phyloP scores from a whole-genome alignment of 1,140 invertebrate species.

The Drosophila nigrodunni region DNA sequence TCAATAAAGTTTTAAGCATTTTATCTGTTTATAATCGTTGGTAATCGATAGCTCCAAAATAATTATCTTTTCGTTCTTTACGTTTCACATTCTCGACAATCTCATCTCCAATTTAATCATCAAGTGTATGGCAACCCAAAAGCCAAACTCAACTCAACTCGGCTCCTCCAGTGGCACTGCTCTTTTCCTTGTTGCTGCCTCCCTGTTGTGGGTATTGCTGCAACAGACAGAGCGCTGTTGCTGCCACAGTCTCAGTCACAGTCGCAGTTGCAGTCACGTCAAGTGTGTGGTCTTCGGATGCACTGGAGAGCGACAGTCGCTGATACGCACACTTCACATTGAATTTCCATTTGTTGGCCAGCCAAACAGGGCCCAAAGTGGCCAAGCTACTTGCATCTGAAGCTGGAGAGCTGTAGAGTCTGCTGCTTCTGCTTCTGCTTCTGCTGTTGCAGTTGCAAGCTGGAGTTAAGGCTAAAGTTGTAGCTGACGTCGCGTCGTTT shows the following conservation, averaged over 20 bases:
- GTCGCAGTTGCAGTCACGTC: slow-evolving; percentile 31
- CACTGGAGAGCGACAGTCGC: slow-evolving; percentile 78
- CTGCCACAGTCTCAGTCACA: background rate
- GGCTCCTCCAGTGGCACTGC: slow-evolving; percentile 27
- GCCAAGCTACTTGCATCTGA: slow-evolving; percentile 23
- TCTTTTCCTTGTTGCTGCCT: background rate
- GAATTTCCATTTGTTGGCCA: slow-evolving; percentile 75
- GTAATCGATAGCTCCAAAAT: background rate
- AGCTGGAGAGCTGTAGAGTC: background rate
- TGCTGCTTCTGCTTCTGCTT: background rate
- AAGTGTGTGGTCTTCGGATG: slow-evolving; percentile 78
- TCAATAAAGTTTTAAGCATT: too few relatives aligned
- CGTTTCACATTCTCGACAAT: background rate
- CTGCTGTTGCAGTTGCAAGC: slow-evolving; percentile 22
- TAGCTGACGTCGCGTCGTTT: slow-evolving; percentile 13
- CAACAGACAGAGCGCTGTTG: background rate
- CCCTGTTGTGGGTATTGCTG: background rate
- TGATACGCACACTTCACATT: slow-evolving; percentile 82
- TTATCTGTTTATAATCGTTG: background rate
- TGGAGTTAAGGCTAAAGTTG: slow-evolving; percentile 19
- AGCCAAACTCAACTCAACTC: slow-evolving; percentile 11
- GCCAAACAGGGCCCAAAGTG: slow-evolving; percentile 37
- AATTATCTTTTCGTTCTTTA: slow-evolving; percentile 24
- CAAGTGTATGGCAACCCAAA: slow-evolving; percentile 54
- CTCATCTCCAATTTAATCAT: slow-evolving; percentile 57